Evolutionary conservation across 2,888 invertebrate species (phyloP).

Genomic region (Nezara viridula): DNA sequence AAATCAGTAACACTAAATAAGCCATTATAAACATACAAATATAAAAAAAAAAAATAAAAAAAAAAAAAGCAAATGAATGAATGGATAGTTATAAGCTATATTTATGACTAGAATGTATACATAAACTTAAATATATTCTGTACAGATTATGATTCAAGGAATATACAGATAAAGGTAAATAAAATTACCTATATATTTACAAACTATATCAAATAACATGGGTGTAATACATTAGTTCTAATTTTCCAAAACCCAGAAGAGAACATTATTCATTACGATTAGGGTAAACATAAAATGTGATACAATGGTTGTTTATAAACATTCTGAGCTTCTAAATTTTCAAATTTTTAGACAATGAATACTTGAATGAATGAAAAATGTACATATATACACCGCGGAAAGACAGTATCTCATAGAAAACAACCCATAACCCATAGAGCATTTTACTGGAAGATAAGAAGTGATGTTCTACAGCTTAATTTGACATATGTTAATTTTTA

Average conservation of each 20-base stretch:
- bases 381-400: not conserved
- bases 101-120: not conserved
- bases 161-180: not conserved
- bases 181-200: not conserved
- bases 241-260: not conserved
- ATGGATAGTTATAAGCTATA: not conserved
- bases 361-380: not conserved
- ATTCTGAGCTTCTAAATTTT: not conserved
- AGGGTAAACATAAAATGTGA: not conserved
- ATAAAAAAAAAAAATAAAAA: not conserved
- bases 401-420: not conserved
- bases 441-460: not conserved
- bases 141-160: not conserved
- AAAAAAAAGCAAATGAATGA: not conserved
- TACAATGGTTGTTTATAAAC: not conserved
- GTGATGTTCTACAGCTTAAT: not conserved
- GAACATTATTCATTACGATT: not conserved
- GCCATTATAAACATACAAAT: not conserved
- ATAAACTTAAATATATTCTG: constrained; percentile 2
- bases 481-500: not conserved
- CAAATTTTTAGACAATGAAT: not conserved
- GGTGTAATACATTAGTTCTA: not conserved
- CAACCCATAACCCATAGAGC: not conserved
- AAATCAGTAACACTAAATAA: not conserved
- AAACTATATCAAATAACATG: not conserved